Evolutionary conservation across 2,113 vertebrate genomes (phyloP).

Genomic region (Carlito syrichta): DNA sequence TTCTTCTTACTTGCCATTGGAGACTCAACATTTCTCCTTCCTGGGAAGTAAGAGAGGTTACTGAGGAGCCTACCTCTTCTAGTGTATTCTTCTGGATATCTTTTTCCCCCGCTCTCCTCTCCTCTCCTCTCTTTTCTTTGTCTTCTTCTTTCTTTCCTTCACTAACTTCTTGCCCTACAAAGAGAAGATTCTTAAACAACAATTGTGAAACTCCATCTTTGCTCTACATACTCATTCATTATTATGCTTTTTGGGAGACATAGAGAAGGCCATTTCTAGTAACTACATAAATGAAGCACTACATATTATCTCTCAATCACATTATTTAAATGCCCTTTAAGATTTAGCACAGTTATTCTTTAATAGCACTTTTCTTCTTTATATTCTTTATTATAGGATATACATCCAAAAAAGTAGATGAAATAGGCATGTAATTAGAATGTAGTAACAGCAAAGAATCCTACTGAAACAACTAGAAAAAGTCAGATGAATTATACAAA

Average conservation of each 20-base stretch:
- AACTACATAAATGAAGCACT: background rate
- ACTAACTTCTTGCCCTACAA: background rate
- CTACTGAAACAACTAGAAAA: background rate
- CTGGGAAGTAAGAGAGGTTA: background rate
- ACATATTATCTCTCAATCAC: background rate
- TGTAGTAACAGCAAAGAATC: background rate
- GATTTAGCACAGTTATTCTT: background rate
- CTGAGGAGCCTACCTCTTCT: background rate
- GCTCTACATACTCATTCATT: background rate
- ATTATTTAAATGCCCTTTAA: background rate
- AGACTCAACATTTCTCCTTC: background rate
- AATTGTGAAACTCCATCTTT: background rate
- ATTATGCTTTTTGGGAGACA: background rate
- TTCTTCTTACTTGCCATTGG: background rate
- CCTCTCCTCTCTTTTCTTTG: too few relatives aligned
- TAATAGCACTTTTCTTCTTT: background rate
- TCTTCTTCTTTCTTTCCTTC: background rate
- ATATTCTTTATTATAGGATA: background rate
- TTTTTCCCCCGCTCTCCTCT: too few relatives aligned
- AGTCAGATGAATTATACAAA: background rate
- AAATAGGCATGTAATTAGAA: background rate
- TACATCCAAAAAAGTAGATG: background rate
- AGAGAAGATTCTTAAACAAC: background rate
- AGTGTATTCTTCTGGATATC: background rate
- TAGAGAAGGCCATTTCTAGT: background rate